Evolutionary conservation across 2,888 invertebrate genomes (phyloP), one percentile per base, ranked within the genome.

Genomic region (Brenthis hecate): DNA sequence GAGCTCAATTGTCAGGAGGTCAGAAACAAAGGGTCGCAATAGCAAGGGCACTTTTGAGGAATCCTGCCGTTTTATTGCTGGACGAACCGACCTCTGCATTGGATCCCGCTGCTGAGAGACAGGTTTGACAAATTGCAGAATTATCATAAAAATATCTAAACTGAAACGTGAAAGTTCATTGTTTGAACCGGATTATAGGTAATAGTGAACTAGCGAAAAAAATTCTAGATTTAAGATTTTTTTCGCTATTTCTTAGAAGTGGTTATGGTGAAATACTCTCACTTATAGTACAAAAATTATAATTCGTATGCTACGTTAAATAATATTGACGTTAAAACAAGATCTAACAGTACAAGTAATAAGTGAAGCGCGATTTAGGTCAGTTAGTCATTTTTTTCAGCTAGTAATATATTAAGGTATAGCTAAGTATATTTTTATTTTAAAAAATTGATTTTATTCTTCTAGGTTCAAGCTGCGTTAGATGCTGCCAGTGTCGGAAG

Each of bases 21-120:
- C 97, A 97, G 87, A 97, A 97, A 83, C 97, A 97, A 81, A 93
- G 97, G 64, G 95, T 97, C 64, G 97, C 97, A 23, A 96, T 98
- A 69, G 97, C 97, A 0, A 91, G 97, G 63, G 97, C 97, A 0
- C 84, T 97, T 56, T 94, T 97, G 8, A 88, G 96, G 50, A 91
- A 95, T 72, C 97, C 97, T 0, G 94, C 94, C 56, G 94, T 97
- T 53, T 88, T 96, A 63, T 85, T 96, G 65, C 87, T 96, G 72
- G 97, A 97, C 80, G 97, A 97, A 84, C 97, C 97, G 0, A 97
- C 97, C 0, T 97, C 97, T 0, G 97, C 97, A 0, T 86, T 97
- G 67, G 97, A 97, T 87, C 95, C 96, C 3, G 94, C 95, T 68
- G 96, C 96, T 50, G 98, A 97, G 85, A 93, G 94, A 51, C 95